Evolutionary conservation across 2,888 invertebrate species (phyloP).

Genomic region (Xanthorhoe spadicearia): DNA sequence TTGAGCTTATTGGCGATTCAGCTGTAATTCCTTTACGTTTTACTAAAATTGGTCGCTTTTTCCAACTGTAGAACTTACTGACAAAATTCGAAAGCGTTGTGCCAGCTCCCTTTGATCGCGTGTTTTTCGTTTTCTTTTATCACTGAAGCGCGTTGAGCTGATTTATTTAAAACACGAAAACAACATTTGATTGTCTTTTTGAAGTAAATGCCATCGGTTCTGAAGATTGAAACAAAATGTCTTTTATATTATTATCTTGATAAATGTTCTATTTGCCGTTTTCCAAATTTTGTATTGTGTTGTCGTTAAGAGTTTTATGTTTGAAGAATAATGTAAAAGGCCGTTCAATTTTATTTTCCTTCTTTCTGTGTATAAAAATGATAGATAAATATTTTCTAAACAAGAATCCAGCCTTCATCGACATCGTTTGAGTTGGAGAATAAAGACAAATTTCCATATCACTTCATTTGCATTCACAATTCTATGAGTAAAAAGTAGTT

Average conservation of each 20-base stretch:
- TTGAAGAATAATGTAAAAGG: conserved; percentile 5
- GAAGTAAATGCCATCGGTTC: conserved; percentile 14
- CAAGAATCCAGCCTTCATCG: too few species aligned
- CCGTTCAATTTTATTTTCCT: too few species aligned
- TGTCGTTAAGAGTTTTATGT: neutral
- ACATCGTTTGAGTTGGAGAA: too few species aligned
- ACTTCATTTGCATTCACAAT: too few species aligned
- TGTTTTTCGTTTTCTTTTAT: conserved; percentile 27
- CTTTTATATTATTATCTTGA: conserved; percentile 16
- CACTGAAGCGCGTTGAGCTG: conserved; percentile 25
- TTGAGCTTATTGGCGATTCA: conserved; percentile 22
- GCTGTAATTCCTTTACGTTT: conserved; percentile 33
- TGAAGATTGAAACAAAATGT: conserved; percentile 12
- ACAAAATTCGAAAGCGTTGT: conserved; percentile 27
- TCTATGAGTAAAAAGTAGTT: too few species aligned
- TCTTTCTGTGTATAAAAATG: too few species aligned
- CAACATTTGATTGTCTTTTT: conserved; percentile 23
- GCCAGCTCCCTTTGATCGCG: conserved; percentile 31
- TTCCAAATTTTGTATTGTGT: conserved; percentile 2
- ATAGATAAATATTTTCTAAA: too few species aligned
- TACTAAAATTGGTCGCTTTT: conserved; percentile 32
- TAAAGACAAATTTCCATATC: too few species aligned
- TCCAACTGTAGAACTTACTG: conserved; percentile 31
- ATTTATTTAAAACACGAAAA: conserved; percentile 26
- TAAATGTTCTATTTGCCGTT: neutral